phyloP scores from a whole-genome alignment of 2,113 vertebrate genomes.

The Dromas ardeola region DNA sequence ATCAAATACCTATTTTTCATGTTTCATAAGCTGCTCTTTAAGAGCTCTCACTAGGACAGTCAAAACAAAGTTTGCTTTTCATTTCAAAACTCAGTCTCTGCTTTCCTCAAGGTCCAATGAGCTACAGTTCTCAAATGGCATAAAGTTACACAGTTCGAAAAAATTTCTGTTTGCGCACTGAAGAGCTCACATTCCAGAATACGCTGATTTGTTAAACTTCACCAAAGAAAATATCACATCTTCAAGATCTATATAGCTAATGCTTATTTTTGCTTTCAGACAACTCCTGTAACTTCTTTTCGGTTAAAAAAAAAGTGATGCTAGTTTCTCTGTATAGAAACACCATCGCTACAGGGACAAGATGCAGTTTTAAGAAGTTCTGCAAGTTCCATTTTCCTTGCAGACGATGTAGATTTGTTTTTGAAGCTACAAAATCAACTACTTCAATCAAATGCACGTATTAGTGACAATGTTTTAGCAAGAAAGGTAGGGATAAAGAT shows the following conservation, averaged over 20 bases:
- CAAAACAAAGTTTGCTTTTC: constrained; percentile 33
- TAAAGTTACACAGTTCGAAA: not conserved
- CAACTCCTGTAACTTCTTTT: not conserved
- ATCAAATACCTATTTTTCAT: not conserved
- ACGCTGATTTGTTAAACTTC: not conserved
- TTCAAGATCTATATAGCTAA: not conserved
- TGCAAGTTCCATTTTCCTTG: not conserved
- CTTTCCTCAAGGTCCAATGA: constrained; percentile 6
- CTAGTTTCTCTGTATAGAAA: not conserved
- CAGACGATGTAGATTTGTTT: not conserved
- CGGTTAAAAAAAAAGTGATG: fast-evolving
- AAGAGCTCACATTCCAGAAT: not conserved
- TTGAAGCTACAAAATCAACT: not conserved
- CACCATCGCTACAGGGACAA: not conserved
- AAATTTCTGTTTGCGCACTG: not conserved
- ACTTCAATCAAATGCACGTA: not conserved
- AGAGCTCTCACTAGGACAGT: not conserved
- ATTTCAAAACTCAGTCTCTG: not conserved
- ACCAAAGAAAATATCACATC: not conserved
- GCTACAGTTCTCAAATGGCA: not conserved
- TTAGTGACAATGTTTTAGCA: not conserved
- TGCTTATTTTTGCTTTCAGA: not conserved
- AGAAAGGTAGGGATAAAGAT: not conserved
- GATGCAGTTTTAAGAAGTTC: not conserved
- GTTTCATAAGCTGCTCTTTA: not conserved